Percentiles rank a stretch among this genome's conserved stretches.
These are phyloP conservation scores for Coronaproctus castanopsis DNA, from an alignment of 2,888 invertebrate genomes.

Conservation along the genomic window DNA sequence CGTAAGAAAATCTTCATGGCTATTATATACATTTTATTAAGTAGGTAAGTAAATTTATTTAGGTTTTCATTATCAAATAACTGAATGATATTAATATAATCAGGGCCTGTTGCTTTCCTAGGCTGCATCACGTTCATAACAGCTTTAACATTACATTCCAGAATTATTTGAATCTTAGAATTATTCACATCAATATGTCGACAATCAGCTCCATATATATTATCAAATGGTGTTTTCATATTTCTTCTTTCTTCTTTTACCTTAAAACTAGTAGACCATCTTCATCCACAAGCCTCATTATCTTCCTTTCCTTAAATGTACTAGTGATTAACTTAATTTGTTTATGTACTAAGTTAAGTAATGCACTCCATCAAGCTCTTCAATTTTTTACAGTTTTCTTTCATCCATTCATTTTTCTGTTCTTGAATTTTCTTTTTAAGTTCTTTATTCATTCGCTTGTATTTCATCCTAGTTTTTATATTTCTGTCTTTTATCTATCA, in stretches of 20 bases:
- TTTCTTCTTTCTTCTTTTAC: not conserved
- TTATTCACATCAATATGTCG: not conserved
- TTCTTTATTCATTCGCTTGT: no score
- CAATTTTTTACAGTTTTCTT: no score
- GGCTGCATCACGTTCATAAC: not conserved
- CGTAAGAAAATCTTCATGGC: not conserved
- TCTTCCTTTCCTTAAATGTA: not conserved
- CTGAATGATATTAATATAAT: not conserved
- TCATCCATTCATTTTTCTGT: no score
- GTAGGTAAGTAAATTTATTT: not conserved
- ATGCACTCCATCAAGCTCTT: not conserved
- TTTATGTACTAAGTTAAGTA: not conserved
- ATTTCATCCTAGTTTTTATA: no score
- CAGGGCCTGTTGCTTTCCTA: not conserved
- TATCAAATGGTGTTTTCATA: not conserved
- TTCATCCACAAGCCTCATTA: not conserved
- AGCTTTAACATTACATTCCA: not conserved
- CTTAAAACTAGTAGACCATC: not conserved
- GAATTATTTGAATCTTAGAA: not conserved
- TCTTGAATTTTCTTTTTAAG: no score
- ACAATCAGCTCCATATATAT: not conserved
- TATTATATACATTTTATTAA: not conserved
- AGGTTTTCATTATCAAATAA: not conserved
- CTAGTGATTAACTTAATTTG: not conserved
- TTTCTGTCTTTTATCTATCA: no score